Conservation (phyloP, 2,888 invertebrate species). For the Limnephilus auricula region DNA sequence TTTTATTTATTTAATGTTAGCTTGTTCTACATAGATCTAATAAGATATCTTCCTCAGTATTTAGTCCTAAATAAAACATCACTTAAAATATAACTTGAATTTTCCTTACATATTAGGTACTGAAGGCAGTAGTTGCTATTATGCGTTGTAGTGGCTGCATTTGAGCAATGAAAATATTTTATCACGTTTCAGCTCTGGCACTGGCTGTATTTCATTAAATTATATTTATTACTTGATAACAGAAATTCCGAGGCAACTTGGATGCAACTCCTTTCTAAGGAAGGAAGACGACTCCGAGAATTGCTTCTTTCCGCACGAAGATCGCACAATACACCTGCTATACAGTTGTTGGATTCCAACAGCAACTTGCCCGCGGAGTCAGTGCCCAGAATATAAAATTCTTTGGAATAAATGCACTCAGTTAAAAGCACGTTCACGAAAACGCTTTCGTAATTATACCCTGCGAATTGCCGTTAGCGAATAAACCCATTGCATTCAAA, state of each 20-base stretch:
- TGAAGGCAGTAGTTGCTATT: not conserved
- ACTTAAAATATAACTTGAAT: not conserved
- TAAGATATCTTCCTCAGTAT: not conserved
- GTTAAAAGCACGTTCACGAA: not conserved
- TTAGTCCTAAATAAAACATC: not conserved
- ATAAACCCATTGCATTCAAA: conserved; percentile 7
- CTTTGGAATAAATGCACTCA: not conserved
- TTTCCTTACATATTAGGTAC: not conserved
- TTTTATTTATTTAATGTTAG: not conserved
- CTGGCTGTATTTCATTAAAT: not conserved
- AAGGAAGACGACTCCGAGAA: not conserved
- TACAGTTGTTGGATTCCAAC: not conserved
- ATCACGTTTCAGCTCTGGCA: not conserved
- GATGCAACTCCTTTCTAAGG: not conserved
- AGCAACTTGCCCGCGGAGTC: not conserved
- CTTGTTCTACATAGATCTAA: not conserved
- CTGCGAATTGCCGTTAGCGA: not conserved
- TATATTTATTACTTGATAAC: not conserved
- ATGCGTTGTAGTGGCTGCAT: not conserved
- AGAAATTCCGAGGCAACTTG: not conserved
- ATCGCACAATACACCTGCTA: not conserved
- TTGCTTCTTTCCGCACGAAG: not conserved
- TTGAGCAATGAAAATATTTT: not conserved
- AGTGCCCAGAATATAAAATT: conserved; percentile 10
- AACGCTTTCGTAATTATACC: conserved; percentile 16